Evolutionary conservation across 2,113 vertebrate genomes (phyloP).

Genomic region (Clarias magur): DNA sequence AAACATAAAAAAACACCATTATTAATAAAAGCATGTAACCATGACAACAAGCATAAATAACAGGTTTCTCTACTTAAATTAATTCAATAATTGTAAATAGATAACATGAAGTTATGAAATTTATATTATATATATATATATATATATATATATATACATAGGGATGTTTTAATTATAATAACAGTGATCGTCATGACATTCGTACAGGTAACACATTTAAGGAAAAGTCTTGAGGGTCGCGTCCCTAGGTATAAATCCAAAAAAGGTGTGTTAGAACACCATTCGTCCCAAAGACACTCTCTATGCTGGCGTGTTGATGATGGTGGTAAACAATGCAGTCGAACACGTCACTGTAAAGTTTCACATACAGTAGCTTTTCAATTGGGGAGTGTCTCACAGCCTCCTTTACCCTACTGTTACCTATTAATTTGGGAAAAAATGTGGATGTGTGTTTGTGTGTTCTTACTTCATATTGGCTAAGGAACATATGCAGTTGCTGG

Average conservation of each 20-base stretch:
- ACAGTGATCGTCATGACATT: neutral
- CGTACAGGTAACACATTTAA: neutral
- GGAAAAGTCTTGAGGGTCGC: neutral
- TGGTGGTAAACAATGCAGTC: neutral
- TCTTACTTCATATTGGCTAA: constrained; percentile 83
- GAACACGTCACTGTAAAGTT: neutral
- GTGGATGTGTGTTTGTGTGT: constrained; percentile 30
- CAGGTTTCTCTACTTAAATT: neutral
- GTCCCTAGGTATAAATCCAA: neutral
- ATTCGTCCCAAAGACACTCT: neutral
- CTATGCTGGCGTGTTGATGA: neutral
- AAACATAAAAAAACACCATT: neutral
- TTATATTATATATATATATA: neutral
- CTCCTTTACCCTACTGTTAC: neutral
- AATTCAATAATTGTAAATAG: neutral
- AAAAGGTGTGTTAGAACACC: neutral
- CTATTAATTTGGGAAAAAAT: too few species aligned
- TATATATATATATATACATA: too few species aligned
- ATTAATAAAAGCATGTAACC: neutral
- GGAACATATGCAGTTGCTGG: constrained; percentile 86
- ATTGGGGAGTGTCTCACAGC: neutral
- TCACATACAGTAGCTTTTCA: neutral
- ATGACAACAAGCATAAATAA: neutral
- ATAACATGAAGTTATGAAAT: neutral
- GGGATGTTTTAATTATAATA: neutral